Conservation (phyloP, 2,797 vertebrate genomes). For the Clangula hyemalis region DNA sequence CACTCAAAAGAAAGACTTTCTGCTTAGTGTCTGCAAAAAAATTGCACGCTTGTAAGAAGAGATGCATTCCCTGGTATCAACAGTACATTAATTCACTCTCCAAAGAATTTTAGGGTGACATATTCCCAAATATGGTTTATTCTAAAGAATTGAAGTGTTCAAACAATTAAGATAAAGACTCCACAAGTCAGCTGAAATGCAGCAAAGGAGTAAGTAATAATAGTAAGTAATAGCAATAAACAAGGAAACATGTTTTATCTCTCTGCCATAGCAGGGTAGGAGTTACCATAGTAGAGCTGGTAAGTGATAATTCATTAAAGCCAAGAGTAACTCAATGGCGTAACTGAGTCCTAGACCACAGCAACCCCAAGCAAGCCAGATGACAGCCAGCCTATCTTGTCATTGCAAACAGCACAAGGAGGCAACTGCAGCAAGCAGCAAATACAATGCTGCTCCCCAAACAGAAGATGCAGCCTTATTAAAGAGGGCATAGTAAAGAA, state of each 20-base stretch:
- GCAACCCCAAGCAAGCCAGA: not conserved
- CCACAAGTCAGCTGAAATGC: not conserved
- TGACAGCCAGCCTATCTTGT: fast-evolving
- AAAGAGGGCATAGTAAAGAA: not conserved
- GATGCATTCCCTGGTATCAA: not conserved
- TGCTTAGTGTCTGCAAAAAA: not conserved
- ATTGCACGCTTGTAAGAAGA: not conserved
- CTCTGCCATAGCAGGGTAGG: not conserved
- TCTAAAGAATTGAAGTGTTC: not conserved
- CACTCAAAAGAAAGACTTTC: not conserved
- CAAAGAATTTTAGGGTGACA: not conserved
- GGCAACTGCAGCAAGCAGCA: not conserved
- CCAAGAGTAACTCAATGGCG: not conserved
- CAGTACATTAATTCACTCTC: not conserved
- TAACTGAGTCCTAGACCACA: not conserved
- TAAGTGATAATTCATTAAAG: not conserved
- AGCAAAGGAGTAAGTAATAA: not conserved
- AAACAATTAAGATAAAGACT: not conserved
- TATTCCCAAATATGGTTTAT: not conserved
- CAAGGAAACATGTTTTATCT: not conserved
- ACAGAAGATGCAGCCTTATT: not conserved
- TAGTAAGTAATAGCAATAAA: not conserved
- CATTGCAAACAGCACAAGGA: not conserved
- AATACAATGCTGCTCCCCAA: not conserved
- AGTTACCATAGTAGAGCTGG: not conserved